Evolutionary conservation across 1,140 invertebrate species (phyloP).

Genomic region (Lysiphlebus fabarum): DNA sequence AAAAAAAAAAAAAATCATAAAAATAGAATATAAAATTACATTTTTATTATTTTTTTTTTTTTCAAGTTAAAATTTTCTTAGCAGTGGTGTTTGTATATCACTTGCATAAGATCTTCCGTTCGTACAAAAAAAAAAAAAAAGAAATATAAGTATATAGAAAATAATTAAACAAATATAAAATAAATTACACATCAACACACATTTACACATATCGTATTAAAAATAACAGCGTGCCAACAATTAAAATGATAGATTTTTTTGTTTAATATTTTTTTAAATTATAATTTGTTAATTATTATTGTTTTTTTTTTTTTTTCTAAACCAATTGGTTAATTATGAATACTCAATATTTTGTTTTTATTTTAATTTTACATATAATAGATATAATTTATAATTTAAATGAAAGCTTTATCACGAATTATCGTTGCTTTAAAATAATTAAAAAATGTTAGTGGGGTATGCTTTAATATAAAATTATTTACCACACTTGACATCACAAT

Average conservation of each 20-base stretch:
- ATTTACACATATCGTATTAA: slow-evolving; percentile 30
- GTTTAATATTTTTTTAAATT: slow-evolving; percentile 16
- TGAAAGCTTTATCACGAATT: not conserved
- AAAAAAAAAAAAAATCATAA: slow-evolving; percentile 16
- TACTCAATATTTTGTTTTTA: not conserved
- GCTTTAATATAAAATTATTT: not conserved
- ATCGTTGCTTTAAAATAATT: not conserved
- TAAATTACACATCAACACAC: slow-evolving; percentile 19
- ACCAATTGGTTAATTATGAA: not conserved
- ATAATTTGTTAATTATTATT: not conserved
- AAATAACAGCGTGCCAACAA: slow-evolving; percentile 54
- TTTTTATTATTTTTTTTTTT: too few species aligned
- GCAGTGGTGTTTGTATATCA: slow-evolving; percentile 27
- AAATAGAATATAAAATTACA: slow-evolving; percentile 4
- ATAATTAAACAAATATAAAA: slow-evolving; percentile 18
- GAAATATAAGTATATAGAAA: slow-evolving; percentile 3
- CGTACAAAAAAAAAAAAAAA: slow-evolving; percentile 17
- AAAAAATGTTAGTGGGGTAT: not conserved
- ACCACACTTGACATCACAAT: slow-evolving; percentile 1
- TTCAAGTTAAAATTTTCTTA: too few species aligned
- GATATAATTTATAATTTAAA: not conserved
- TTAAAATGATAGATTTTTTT: slow-evolving; percentile 20
- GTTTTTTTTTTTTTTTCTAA: slow-evolving; percentile 2
- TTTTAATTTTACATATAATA: not conserved
- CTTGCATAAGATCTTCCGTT: slow-evolving; percentile 40